A percentile compares a stretch with the other conserved stretches of the same genome.
phyloP scores from a whole-genome alignment of 2,797 vertebrate genomes.

The Ficedula albicollis region DNA sequence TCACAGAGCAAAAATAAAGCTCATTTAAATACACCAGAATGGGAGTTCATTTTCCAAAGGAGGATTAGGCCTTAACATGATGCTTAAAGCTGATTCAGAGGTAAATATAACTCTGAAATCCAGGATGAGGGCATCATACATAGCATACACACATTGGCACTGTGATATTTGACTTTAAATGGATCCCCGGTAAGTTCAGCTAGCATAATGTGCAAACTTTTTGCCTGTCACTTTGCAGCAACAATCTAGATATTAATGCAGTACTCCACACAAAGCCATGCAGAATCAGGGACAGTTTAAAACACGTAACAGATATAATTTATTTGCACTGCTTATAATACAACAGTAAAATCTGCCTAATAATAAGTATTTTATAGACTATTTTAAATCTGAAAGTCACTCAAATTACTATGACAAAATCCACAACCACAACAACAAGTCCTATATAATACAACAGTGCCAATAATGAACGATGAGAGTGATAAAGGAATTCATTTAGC shows the following conservation, averaged over 20 bases:
- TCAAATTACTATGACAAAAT: neutral
- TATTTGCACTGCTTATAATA: neutral
- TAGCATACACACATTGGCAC: neutral
- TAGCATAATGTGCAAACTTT: neutral
- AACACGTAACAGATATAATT: neutral
- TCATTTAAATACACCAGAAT: constrained; percentile 5
- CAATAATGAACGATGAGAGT: neutral
- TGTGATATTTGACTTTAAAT: neutral
- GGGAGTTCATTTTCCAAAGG: constrained; percentile 24
- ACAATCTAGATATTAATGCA: neutral
- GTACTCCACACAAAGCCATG: neutral
- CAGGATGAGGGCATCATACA: constrained; percentile 20
- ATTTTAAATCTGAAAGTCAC: neutral
- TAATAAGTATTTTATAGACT: neutral
- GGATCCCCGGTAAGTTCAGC: neutral
- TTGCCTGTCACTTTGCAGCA: neutral
- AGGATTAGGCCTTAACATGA: constrained; percentile 55
- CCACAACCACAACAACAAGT: neutral
- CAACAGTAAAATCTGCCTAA: neutral
- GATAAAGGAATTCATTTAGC: neutral
- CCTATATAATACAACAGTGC: neutral
- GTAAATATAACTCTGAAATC: constrained; percentile 68
- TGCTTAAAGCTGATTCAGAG: constrained; percentile 64
- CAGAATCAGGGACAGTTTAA: neutral
- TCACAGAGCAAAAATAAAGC: neutral